A percentile compares a stretch with the other conserved stretches of the same genome.
phyloP scores from a whole-genome alignment of 1,140 invertebrate species.

The Laodelphax striatellus region DNA sequence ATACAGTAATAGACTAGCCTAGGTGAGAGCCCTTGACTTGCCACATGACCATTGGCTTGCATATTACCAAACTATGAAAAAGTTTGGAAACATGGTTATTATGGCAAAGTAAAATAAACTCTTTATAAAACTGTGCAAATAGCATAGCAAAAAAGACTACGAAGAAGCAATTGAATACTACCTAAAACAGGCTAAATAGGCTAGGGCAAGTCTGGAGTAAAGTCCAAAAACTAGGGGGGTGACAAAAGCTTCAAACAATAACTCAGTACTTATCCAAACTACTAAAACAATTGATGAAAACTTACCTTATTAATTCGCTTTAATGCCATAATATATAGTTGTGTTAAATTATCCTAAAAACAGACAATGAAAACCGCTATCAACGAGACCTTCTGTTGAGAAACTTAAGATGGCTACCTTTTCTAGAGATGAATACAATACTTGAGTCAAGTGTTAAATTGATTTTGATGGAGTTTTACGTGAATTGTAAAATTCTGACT shows the following conservation, averaged over 20 bases:
- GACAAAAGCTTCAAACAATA: too few relatives aligned
- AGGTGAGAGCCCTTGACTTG: not conserved
- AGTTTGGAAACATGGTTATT: too few relatives aligned
- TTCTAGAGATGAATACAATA: not conserved
- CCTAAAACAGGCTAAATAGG: not conserved
- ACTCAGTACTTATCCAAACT: not conserved
- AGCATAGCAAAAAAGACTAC: not conserved
- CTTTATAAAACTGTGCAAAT: too few relatives aligned
- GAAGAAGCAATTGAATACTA: not conserved
- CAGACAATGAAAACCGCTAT: conserved; percentile 2
- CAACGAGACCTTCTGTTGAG: conserved; percentile 1
- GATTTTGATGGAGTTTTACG: too few relatives aligned
- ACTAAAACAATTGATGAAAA: not conserved
- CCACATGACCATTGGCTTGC: not conserved
- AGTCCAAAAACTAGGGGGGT: not conserved
- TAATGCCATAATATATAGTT: not conserved
- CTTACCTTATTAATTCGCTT: conserved; percentile 4
- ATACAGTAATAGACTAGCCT: too few relatives aligned
- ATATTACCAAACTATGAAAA: too few relatives aligned
- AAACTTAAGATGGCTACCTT: conserved; percentile 2
- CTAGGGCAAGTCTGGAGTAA: not conserved
- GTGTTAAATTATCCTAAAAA: not conserved
- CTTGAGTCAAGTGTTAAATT: not conserved
- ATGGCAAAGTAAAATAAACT: too few relatives aligned
- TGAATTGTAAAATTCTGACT: too few relatives aligned